Base-by-base conservation (phyloP, 1,140 invertebrate species). In the Agraylea sexmaculata region DNA sequence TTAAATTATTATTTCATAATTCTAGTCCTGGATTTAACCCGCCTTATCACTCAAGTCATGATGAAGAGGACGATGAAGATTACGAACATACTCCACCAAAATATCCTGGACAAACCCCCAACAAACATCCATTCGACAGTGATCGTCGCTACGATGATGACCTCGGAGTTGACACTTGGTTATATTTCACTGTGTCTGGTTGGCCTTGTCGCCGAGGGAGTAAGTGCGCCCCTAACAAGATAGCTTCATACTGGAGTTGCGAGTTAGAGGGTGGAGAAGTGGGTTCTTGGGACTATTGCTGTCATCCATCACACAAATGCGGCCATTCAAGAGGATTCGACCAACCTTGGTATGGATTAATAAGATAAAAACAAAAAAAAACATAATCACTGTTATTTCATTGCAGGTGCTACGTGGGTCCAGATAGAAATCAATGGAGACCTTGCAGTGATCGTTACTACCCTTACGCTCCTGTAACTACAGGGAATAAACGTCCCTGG, bases 391-490 rank as follows among this genome's bases (percentile, higher is more conserved):
- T 32, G 32, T 23, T 29, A 42, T 34, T 42, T 19, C 43, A 42
- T 55, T 51, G 2, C 45, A 84, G 82, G 81, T 86, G 83, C 54
- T 82, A 82, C 56, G 83, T 87, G 2, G 83, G 83, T 30, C 67
- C 73, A 7, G 62, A 62, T 1, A 59, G 67, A 7, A 79, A 84
- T 27, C 83, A 87, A 62, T 87, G 83, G 83, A 66, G 84, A 16
- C 83, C 83, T 15, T 87, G 83, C 53, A 85, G 77, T 51, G 83
- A 87, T 45, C 71, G 75, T 21, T 86, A 87, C 53, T 83, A 73
- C 51, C 82, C 83, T 0, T 66, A 67, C 46, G 60, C 60, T 21
- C 58, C 64, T 19, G 55, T 38, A n/a, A 30, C 20, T 19, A 10
- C 34, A 20, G 4, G 35, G 25, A 6, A 7, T 12, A 8, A 7